Percentiles rank a stretch among this genome's conserved stretches.
phyloP scores from a whole-genome alignment of 2,888 invertebrate species.

The Theodoxus fluviatilis region DNA sequence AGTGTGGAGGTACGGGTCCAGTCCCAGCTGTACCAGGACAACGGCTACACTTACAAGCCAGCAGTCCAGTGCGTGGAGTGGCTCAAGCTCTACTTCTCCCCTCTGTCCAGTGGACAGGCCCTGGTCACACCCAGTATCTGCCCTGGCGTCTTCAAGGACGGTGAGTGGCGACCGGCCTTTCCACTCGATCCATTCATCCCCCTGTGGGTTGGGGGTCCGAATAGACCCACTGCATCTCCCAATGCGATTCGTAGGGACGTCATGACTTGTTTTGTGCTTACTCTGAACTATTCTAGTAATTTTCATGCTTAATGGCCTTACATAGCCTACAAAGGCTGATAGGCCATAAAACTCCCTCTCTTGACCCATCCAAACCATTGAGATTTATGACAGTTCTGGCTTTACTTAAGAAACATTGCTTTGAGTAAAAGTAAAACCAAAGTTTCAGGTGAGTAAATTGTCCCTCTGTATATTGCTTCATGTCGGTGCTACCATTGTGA shows the following conservation, averaged over 20 bases:
- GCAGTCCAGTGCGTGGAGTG: constrained; percentile 48
- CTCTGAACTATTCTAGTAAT: background rate
- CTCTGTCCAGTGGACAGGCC: constrained; percentile 22
- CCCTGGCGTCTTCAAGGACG: constrained; percentile 40
- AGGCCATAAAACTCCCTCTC: too few relatives aligned
- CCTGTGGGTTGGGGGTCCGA: constrained; percentile 15
- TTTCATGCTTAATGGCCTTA: too few relatives aligned
- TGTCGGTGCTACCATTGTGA: too few relatives aligned
- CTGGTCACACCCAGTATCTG: constrained; percentile 43
- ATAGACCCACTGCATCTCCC: constrained; percentile 20
- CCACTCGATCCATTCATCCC: background rate
- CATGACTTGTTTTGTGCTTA: background rate
- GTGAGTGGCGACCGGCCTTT: constrained; percentile 34
- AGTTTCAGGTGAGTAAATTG: too few relatives aligned
- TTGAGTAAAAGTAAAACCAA: too few relatives aligned
- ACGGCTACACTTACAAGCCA: constrained; percentile 56
- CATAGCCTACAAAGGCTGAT: too few relatives aligned
- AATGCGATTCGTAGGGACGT: background rate
- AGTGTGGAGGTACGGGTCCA: constrained; percentile 41
- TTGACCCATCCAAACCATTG: too few relatives aligned
- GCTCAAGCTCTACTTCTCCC: constrained; percentile 51
- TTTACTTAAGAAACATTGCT: too few relatives aligned
- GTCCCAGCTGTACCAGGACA: constrained; percentile 49
- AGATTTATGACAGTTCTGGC: too few relatives aligned
- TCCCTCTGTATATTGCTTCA: too few relatives aligned